Evolutionary conservation across 1,140 invertebrate genomes (phyloP), one percentile per base, ranked within the genome.

Genomic region (Ceratina japonica): DNA sequence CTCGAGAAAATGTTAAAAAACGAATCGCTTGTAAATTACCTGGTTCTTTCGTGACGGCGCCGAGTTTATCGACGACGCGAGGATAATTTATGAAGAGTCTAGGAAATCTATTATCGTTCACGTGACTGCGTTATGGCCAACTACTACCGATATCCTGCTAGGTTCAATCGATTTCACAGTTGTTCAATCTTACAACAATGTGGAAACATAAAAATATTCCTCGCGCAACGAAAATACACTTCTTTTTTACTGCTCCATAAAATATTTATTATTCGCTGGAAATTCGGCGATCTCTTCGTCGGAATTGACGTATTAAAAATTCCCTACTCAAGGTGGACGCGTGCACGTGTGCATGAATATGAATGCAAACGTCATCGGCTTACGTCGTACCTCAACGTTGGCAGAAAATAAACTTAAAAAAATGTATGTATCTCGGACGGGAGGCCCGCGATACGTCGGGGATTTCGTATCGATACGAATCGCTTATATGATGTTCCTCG

Each of bases 1-100:
- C 27, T 31, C 27, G 27, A 31, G 2, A 31, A 31, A 31, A 31
- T 31, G 27, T 31, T 31, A 31, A 31, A 31, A 31, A 31, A 31
- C 54, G 75, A 31, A 62, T 63, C 58, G 75, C 56, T n/a, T n/a
- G 37, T 77, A 68, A 70, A 77, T 70, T 62, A 49, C 58, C 63
- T 2, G 37, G 16, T 37, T 20, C 15, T 22, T 8, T 44, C 10
- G 27, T 10, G 44, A n/a, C 37, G 8, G 12, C 5, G 37, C 3
- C 15, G 12, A 16, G 54, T 16, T 59, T 76, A 69, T 61, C 74
- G 37, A 16, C 16, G 13, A 61, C 8, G 13, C 15, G 0, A 27
- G 24, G 13, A 5, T 61, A 69, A 69, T 76, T 76, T 76, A 69
- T 3, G n/a, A 27, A 3, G 3, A 0, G 16, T 58, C 2, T n/a